Evolutionary conservation across 2,888 invertebrate species (phyloP).

Genomic region (Steinernema carpocapsae): DNA sequence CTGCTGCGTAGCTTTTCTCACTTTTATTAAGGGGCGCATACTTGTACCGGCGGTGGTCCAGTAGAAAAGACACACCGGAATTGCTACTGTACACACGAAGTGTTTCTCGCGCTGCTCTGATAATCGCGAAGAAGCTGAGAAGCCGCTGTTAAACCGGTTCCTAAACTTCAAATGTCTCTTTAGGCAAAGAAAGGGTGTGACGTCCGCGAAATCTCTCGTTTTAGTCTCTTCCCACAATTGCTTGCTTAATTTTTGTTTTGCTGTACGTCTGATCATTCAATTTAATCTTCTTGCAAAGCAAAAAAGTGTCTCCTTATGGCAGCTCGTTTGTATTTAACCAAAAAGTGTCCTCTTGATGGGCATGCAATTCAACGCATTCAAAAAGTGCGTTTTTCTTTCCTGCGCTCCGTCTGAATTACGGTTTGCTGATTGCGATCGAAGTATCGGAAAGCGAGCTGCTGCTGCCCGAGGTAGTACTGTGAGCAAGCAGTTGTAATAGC

Average conservation of each 20-base stretch:
- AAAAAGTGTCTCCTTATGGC: neutral
- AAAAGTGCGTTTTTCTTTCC: conserved; percentile 4
- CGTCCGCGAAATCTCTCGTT: neutral
- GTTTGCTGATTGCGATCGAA: conserved; percentile 2
- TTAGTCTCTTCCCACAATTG: neutral
- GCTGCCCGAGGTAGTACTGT: neutral
- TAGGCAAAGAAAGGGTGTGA: conserved; percentile 14
- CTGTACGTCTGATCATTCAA: neutral
- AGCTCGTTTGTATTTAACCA: neutral
- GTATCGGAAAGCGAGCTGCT: neutral
- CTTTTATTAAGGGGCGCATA: neutral
- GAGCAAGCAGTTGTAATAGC: conserved; percentile 11
- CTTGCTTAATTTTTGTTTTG: neutral
- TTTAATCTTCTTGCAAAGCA: no score
- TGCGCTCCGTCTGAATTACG: neutral
- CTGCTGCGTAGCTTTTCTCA: neutral
- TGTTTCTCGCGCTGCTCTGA: neutral
- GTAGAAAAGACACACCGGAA: neutral
- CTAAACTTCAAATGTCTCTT: neutral
- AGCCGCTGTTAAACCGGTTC: conserved; percentile 24
- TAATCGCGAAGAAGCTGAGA: neutral
- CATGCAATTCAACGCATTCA: neutral
- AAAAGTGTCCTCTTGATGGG: neutral
- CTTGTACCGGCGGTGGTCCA: neutral
- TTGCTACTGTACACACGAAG: conserved; percentile 4